phyloP scores from a whole-genome alignment of 2,113 vertebrate species.

The Colinus virginianus region DNA sequence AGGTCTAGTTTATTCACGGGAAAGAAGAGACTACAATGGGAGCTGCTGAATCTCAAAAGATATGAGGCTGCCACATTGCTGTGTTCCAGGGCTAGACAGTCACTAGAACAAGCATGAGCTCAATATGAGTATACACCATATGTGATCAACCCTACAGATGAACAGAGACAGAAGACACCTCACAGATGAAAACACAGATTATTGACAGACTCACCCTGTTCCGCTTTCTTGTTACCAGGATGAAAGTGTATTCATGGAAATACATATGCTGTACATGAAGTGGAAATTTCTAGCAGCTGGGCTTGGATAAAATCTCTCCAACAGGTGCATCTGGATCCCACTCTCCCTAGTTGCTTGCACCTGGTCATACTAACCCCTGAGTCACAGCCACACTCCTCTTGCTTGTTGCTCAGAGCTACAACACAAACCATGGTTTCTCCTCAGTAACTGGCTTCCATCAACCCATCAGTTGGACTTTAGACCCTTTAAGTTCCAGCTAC shows the following conservation, averaged over 20 bases:
- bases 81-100: neutral
- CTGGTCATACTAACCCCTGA: neutral
- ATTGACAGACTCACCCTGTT: neutral
- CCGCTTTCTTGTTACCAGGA: neutral
- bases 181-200: neutral
- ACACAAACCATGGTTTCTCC: fast-evolving
- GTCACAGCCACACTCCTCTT: neutral
- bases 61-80: neutral
- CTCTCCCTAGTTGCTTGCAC: neutral
- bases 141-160: neutral
- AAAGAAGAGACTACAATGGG: neutral
- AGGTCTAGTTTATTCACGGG: neutral
- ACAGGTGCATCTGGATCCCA: neutral
- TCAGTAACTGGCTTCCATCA: neutral
- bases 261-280: neutral
- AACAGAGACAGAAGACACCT: neutral
- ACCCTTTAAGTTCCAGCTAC: neutral
- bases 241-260: neutral
- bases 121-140: neutral
- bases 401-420: neutral
- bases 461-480: neutral
- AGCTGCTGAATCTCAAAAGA: neutral
- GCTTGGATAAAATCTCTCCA: neutral
- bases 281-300: neutral
- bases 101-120: neutral